phyloP scores from a whole-genome alignment of 2,797 vertebrate species.

The Chromis chromis region DNA sequence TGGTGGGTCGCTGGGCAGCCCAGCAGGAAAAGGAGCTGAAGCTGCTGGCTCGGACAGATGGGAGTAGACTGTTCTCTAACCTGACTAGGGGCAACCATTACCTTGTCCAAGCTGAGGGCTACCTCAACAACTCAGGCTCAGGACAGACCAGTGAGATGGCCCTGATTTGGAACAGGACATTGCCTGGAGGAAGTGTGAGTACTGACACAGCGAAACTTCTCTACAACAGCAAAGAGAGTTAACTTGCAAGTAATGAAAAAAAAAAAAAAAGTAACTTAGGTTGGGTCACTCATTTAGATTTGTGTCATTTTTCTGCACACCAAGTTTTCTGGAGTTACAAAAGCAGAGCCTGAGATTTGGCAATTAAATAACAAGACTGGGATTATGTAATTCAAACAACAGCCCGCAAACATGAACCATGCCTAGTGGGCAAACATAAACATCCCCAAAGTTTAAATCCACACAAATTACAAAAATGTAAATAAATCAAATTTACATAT shows the following conservation, averaged over 20 bases:
- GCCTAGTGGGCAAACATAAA: too few relatives aligned
- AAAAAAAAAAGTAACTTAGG: not conserved
- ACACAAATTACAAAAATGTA: too few relatives aligned
- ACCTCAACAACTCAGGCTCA: slow-evolving; percentile 91
- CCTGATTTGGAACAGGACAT: slow-evolving; percentile 91
- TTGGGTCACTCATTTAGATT: not conserved
- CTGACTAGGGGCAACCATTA: slow-evolving; percentile 91
- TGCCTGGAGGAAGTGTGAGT: slow-evolving; percentile 92
- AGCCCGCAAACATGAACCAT: too few relatives aligned
- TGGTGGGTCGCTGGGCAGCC: slow-evolving; percentile 91
- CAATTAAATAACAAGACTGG: too few relatives aligned
- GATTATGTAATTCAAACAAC: too few relatives aligned
- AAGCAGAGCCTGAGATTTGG: not conserved
- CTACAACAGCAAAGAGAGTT: not conserved
- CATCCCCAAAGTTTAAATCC: too few relatives aligned
- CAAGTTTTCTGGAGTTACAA: slow-evolving; percentile 1
- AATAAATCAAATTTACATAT: too few relatives aligned
- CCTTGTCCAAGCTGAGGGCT: slow-evolving; percentile 90
- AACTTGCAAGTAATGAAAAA: not conserved
- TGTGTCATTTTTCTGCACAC: slow-evolving; percentile 7
- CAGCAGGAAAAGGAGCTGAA: slow-evolving; percentile 91
- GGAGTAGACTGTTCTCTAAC: slow-evolving; percentile 88
- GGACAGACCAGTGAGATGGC: slow-evolving; percentile 94
- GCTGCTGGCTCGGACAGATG: slow-evolving; percentile 87
- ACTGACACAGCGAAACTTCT: not conserved